These are phyloP conservation scores for Isaurus tuberculatus DNA, from an alignment of 92 coral and sea anemone genomes.

Conservation along the genomic window DNA sequence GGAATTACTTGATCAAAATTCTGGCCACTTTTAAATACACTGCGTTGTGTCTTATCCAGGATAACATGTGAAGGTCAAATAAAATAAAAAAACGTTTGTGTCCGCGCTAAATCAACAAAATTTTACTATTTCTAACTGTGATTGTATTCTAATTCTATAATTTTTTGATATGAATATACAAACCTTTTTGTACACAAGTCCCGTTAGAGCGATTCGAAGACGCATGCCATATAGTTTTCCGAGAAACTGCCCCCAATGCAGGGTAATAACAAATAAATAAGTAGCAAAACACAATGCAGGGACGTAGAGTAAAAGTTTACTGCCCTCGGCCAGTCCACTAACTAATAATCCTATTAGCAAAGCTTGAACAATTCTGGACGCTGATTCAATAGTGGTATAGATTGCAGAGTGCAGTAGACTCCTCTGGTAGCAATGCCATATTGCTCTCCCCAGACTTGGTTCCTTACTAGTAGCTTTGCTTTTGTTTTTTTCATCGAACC, in stretches of 20 bases:
- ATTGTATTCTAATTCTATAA: neutral
- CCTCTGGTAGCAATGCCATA: slow-evolving; percentile 33
- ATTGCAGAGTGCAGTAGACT: slow-evolving; percentile 28
- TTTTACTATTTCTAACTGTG: neutral
- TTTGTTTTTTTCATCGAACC: slow-evolving; percentile 10
- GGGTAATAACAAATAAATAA: slow-evolving; percentile 27
- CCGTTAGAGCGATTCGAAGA: slow-evolving; percentile 35
- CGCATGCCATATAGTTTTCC: slow-evolving; percentile 40
- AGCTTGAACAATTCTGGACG: slow-evolving; percentile 34
- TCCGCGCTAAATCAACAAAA: no score
- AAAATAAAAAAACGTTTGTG: neutral
- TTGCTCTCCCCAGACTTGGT: slow-evolving; percentile 24
- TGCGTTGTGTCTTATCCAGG: no score
- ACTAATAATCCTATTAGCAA: slow-evolving; percentile 33
- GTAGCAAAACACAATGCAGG: slow-evolving; percentile 34
- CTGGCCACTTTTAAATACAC: no score
- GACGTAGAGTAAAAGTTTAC: slow-evolving; percentile 12
- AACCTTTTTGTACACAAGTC: slow-evolving; percentile 38
- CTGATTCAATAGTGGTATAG: slow-evolving; percentile 34
- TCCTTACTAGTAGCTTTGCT: neutral
- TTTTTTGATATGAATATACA: neutral
- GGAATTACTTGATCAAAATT: no score
- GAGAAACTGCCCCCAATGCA: slow-evolving; percentile 37
- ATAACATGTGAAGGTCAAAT: neutral
- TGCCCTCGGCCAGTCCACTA: slow-evolving; percentile 23